phyloP scores from a whole-genome alignment of 2,113 vertebrate species.

The Rhombomys opimus region DNA sequence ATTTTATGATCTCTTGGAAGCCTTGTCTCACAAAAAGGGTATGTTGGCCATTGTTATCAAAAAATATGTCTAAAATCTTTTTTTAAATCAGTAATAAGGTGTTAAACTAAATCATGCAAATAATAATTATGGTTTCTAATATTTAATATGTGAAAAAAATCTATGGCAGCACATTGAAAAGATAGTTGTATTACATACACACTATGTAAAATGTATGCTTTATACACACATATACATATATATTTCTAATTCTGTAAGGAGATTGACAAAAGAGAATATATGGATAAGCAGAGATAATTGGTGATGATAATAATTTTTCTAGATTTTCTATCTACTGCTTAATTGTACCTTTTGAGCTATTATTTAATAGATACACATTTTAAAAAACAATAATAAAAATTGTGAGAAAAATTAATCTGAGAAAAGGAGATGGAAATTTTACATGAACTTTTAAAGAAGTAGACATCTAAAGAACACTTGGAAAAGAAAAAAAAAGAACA shows the following conservation, averaged over 20 bases:
- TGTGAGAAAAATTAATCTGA: neutral
- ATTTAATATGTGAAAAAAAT: conserved; percentile 20
- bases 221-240: neutral
- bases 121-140: neutral
- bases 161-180: neutral
- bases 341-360: neutral
- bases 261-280: neutral
- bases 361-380: neutral
- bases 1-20: neutral
- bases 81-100: neutral
- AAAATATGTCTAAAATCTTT: neutral
- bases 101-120: neutral
- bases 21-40: neutral
- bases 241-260: neutral
- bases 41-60: neutral
- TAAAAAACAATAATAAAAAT: neutral
- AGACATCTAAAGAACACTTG: neutral
- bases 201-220: neutral
- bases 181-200: neutral
- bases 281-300: neutral
- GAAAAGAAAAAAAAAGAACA: neutral
- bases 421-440: neutral
- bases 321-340: neutral
- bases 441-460: neutral
- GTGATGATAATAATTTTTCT: neutral